Conservation (phyloP, 1,140 invertebrate species). For the Acyrthosiphon pisum region DNA sequence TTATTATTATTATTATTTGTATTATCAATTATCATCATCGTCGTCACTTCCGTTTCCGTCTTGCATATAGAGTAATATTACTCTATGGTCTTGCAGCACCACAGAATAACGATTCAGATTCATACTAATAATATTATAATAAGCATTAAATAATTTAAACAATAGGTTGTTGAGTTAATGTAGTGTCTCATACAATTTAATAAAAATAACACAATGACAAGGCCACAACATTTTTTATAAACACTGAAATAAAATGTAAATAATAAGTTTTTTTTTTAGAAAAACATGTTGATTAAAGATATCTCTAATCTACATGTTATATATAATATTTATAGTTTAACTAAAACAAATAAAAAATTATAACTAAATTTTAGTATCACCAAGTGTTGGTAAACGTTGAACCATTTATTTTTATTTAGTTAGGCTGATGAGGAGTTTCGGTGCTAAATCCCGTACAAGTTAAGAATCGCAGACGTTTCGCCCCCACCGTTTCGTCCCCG, state of each 20-base stretch:
- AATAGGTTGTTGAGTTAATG: slow-evolving; percentile 5
- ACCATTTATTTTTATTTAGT: slow-evolving; percentile 35
- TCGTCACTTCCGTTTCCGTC: too few species aligned
- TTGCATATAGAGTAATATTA: too few species aligned
- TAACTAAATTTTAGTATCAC: slow-evolving; percentile 50
- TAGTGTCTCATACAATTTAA: background rate
- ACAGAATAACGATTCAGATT: background rate
- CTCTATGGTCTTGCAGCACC: too few species aligned
- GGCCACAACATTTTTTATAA: slow-evolving; percentile 47
- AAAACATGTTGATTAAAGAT: background rate
- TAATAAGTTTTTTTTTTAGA: too few species aligned
- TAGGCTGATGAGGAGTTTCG: slow-evolving; percentile 71
- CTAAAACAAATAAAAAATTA: slow-evolving; percentile 28
- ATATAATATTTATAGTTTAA: slow-evolving; percentile 19
- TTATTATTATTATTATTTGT: too few species aligned
- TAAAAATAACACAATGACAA: slow-evolving; percentile 32
- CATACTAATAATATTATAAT: background rate
- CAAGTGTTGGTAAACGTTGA: slow-evolving; percentile 31
- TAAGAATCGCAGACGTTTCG: too few species aligned
- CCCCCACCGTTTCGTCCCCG: too few species aligned
- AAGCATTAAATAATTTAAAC: background rate
- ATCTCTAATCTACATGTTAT: too few species aligned
- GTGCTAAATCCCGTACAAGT: slow-evolving; percentile 93
- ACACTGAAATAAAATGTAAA: slow-evolving; percentile 42
- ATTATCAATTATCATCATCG: too few species aligned